Conservation (phyloP, 2,113 vertebrate genomes). For the Arothron firmamentum region DNA sequence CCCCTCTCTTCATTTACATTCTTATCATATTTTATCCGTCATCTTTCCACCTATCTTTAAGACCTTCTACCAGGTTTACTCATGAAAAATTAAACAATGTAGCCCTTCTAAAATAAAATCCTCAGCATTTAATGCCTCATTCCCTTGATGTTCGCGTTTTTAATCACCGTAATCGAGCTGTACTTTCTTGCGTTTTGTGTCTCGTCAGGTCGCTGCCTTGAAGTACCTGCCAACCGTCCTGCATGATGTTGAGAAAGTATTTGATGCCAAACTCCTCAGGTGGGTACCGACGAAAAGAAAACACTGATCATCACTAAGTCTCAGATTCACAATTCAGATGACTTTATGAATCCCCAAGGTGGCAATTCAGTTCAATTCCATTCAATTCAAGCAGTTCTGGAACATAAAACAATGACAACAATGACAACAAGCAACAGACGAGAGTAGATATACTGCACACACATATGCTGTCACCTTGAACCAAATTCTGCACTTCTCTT, state of each 20-base stretch:
- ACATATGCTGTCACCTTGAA: no score
- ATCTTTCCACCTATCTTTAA: neutral
- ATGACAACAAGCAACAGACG: no score
- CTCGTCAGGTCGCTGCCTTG: slow-evolving; percentile 88
- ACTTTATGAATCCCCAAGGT: no score
- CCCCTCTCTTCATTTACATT: neutral
- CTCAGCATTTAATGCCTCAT: neutral
- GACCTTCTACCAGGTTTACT: slow-evolving; percentile 10
- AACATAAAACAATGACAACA: no score
- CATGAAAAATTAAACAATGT: slow-evolving; percentile 17
- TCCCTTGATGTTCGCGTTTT: neutral
- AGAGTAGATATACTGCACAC: no score
- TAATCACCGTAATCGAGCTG: slow-evolving; percentile 13
- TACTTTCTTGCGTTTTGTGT: slow-evolving; percentile 25
- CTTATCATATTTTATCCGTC: neutral
- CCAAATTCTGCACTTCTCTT: no score
- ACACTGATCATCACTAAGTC: slow-evolving; percentile 1
- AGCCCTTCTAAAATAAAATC: neutral
- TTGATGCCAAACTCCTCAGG: slow-evolving; percentile 93
- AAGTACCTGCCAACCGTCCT: slow-evolving; percentile 95
- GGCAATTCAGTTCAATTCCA: no score
- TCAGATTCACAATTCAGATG: neutral
- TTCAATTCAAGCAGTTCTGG: no score
- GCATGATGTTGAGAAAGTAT: slow-evolving; percentile 93
- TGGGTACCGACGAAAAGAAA: slow-evolving; percentile 40